Evolutionary conservation across 2,888 invertebrate species (phyloP).

Genomic region (Sesia bembeciformis): DNA sequence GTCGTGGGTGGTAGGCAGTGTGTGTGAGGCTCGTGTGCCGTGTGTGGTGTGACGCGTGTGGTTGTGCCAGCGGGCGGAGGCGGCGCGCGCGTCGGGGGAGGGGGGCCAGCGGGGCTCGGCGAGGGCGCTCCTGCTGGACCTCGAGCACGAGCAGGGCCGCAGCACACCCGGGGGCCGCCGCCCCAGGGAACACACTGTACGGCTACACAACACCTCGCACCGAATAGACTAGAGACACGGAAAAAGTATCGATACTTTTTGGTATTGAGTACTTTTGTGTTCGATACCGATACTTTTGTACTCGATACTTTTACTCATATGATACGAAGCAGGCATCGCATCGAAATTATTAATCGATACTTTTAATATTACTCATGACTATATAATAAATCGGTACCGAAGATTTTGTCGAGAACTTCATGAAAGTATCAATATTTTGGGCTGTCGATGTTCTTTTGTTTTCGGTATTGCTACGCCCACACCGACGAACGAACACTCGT

Average conservation of each 20-base stretch:
- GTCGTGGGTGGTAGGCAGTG: conserved; percentile 3
- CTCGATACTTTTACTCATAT: too few relatives aligned
- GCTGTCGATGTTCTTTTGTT: too few relatives aligned
- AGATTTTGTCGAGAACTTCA: too few relatives aligned
- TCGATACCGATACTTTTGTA: too few relatives aligned
- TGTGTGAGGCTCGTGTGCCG: conserved; percentile 5
- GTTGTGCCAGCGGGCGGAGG: conserved; percentile 3
- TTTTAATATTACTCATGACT: too few relatives aligned
- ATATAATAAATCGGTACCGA: too few relatives aligned
- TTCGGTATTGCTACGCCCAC: too few relatives aligned
- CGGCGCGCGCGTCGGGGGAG: conserved; percentile 4
- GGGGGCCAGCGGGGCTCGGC: conserved; percentile 28
- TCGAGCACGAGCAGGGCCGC: conserved; percentile 66
- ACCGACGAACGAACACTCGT: too few relatives aligned
- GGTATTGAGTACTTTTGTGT: neutral
- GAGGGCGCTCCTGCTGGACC: conserved; percentile 63
- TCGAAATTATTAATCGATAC: too few relatives aligned
- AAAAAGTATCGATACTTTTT: neutral
- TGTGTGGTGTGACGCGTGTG: conserved; percentile 3
- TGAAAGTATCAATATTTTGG: too few relatives aligned
- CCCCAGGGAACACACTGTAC: conserved; percentile 16
- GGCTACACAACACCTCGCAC: conserved; percentile 28
- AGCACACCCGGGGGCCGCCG: conserved; percentile 63
- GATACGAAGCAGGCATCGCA: too few relatives aligned
- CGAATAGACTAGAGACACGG: conserved; percentile 1